Conservation (phyloP, 2,113 vertebrate genomes). For the Hypocryptadius cinnamomeus region DNA sequence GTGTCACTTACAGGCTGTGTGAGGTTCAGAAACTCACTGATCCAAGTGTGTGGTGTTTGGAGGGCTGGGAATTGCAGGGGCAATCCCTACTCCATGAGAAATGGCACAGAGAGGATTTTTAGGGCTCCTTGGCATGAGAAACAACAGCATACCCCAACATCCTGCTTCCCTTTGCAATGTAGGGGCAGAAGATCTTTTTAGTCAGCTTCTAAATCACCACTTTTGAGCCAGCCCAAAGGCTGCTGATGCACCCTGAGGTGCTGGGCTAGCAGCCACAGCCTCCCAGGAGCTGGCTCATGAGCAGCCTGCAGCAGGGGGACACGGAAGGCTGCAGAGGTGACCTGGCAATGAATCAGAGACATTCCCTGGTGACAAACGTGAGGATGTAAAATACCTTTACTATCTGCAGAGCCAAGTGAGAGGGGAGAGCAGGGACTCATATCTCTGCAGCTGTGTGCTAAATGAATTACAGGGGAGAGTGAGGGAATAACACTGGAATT, state of each 20-base stretch:
- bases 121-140: neutral
- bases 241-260: neutral
- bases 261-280: neutral
- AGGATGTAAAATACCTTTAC: neutral
- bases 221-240: neutral
- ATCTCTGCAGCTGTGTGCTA: neutral
- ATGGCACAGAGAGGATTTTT: neutral
- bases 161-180: neutral
- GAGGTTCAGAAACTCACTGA: neutral
- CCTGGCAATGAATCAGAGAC: neutral
- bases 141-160: neutral
- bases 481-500: conserved; percentile 25
- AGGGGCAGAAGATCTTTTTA: neutral
- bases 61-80: neutral
- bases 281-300: neutral
- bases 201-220: neutral
- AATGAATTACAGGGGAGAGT: conserved; percentile 30
- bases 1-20: neutral
- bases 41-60: neutral
- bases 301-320: neutral
- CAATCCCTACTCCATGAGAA: neutral
- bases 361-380: neutral
- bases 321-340: neutral
- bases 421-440: neutral
- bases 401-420: neutral